Percentiles rank a stretch among this genome's conserved stretches.
Conservation (phyloP, 2,888 invertebrate genomes). For the Choreutis nemorana region DNA sequence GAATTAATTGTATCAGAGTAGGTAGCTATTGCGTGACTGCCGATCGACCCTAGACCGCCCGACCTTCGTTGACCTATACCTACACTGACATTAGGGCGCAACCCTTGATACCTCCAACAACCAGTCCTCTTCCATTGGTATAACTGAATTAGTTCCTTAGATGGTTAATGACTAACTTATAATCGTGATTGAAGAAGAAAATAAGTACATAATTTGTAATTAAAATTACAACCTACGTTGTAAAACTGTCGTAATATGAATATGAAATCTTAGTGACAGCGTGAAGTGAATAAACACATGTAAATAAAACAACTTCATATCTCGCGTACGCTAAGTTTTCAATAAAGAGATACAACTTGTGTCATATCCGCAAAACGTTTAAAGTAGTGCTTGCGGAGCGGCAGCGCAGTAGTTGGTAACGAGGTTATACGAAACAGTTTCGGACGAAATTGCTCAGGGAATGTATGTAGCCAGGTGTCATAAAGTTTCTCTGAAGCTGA, state of each 20-base stretch:
- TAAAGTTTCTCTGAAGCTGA: constrained; percentile 50
- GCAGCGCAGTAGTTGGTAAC: constrained; percentile 44
- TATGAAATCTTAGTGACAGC: no score
- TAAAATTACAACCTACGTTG: no score
- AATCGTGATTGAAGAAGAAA: no score
- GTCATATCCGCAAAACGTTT: constrained; percentile 46
- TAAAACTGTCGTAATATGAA: no score
- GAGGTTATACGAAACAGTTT: constrained; percentile 54
- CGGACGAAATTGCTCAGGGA: constrained; percentile 47
- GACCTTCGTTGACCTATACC: constrained; percentile 34
- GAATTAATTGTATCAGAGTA: no score
- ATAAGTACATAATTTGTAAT: no score
- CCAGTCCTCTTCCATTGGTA: neutral
- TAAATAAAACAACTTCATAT: no score
- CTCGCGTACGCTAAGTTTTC: constrained; percentile 36
- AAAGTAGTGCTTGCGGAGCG: constrained; percentile 41
- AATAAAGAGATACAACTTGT: constrained; percentile 47
- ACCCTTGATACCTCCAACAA: constrained; percentile 17
- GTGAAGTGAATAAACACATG: no score
- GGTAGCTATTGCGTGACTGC: constrained; percentile 44
- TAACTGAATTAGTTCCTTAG: no score
- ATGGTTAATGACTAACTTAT: no score
- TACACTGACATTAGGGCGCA: constrained; percentile 31
- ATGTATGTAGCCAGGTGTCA: constrained; percentile 51
- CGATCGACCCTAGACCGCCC: constrained; percentile 20